These are phyloP conservation scores for Ditylenchus dipsaci DNA, from an alignment of 1,140 invertebrate genomes.

Conservation along the genomic window DNA sequence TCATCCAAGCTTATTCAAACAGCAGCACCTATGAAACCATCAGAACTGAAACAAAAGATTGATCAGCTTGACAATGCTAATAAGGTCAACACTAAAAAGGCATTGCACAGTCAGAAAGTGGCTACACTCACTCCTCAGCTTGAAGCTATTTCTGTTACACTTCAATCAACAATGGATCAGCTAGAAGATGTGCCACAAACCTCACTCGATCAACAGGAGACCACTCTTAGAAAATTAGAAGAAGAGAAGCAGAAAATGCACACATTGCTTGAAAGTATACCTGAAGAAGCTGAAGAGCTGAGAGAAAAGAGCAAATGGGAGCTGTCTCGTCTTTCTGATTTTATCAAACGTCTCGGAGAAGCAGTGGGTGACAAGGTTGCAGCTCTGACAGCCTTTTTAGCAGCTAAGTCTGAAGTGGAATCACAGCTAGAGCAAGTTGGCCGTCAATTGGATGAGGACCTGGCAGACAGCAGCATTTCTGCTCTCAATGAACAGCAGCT, in stretches of 20 bases:
- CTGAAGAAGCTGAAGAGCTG: conserved; percentile 37
- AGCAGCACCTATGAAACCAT: neutral
- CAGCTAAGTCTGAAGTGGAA: conserved; percentile 34
- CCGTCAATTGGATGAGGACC: conserved; percentile 1
- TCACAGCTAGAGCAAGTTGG: conserved; percentile 34
- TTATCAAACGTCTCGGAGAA: conserved; percentile 34
- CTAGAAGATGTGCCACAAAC: neutral
- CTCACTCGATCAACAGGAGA: conserved; percentile 39
- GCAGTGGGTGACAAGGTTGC: conserved; percentile 49
- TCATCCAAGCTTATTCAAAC: neutral
- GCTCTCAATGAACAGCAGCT: conserved; percentile 6
- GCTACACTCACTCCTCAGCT: neutral
- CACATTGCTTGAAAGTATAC: conserved; percentile 34
- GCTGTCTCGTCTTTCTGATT: conserved; percentile 40
- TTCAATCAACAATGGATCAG: neutral
- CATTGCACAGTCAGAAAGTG: neutral
- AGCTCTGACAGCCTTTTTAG: conserved; percentile 41
- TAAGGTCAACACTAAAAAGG: neutral
- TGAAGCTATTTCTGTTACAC: neutral
- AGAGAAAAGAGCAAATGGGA: conserved; percentile 41
- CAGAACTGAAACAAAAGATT: neutral
- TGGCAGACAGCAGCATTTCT: conserved; percentile 1
- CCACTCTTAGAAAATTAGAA: conserved; percentile 32
- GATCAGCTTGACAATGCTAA: neutral
- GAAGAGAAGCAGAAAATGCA: conserved; percentile 32